phyloP scores from a whole-genome alignment of 2,888 invertebrate genomes.

The Ophion slaviceki region DNA sequence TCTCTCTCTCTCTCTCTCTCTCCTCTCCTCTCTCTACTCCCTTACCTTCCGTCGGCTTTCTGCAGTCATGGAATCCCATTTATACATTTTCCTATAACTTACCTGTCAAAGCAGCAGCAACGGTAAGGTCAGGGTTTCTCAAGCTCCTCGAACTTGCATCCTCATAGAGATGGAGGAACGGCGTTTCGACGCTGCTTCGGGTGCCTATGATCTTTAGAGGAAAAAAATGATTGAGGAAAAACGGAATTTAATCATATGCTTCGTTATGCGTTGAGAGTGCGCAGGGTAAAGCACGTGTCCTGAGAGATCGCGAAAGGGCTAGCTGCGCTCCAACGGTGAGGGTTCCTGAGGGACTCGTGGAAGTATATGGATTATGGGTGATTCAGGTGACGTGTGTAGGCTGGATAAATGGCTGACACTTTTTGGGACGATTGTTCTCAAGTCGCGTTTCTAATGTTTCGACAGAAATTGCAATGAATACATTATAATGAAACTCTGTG shows the following conservation, averaged over 20 bases:
- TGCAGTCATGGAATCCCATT: constrained; percentile 72
- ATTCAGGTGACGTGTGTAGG: not conserved
- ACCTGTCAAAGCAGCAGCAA: constrained; percentile 72
- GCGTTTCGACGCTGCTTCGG: not conserved
- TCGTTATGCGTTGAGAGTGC: not conserved
- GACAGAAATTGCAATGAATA: not conserved
- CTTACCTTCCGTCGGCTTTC: constrained; percentile 70
- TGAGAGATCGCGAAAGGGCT: not conserved
- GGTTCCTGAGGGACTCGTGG: not conserved
- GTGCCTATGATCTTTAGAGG: constrained; percentile 4
- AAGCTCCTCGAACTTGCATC: constrained; percentile 44
- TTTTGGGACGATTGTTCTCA: not conserved
- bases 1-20: not conserved
- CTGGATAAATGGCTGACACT: not conserved
- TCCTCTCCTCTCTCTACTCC: constrained; percentile 51
- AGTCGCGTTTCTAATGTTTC: not conserved
- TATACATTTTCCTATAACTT: constrained; percentile 74
- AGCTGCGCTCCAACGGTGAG: not conserved
- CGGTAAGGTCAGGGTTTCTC: constrained; percentile 66
- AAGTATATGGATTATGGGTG: not conserved
- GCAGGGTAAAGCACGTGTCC: not conserved
- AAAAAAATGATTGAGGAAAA: constrained; percentile 1
- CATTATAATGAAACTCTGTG: not conserved
- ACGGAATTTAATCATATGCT: not conserved
- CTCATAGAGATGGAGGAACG: constrained; percentile 1